A percentile compares a stretch with the other conserved stretches of the same genome.
Conservation (phyloP, 2,888 invertebrate species). For the Bhutanitis thaidina region DNA sequence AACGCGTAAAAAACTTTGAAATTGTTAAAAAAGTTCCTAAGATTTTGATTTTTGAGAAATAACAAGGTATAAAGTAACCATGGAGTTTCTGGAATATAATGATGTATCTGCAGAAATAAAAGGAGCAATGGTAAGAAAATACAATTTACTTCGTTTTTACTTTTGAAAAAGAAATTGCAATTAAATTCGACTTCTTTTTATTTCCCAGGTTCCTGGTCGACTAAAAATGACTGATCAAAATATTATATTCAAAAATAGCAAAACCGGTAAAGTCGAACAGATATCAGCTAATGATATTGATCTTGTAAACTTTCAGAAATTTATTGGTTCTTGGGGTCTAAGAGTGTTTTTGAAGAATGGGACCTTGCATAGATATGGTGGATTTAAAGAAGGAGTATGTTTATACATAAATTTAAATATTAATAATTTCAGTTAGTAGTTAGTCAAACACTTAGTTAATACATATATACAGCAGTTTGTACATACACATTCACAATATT, state of each 20-base stretch:
- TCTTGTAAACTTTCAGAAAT: slow-evolving; percentile 93
- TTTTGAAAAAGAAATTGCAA: slow-evolving; percentile 4
- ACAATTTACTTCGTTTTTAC: slow-evolving; percentile 10
- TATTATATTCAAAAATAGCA: slow-evolving; percentile 95
- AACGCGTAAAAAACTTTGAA: too few relatives aligned
- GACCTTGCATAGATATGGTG: slow-evolving; percentile 92
- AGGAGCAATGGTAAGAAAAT: slow-evolving; percentile 88
- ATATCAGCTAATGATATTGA: slow-evolving; percentile 92
- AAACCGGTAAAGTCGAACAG: slow-evolving; percentile 97
- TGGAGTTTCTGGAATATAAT: slow-evolving; percentile 93
- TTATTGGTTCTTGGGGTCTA: slow-evolving; percentile 94
- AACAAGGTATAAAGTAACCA: slow-evolving; percentile 34
- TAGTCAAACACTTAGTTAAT: too few relatives aligned
- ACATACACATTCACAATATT: too few relatives aligned
- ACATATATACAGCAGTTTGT: too few relatives aligned
- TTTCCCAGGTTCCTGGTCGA: slow-evolving; percentile 89
- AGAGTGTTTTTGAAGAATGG: slow-evolving; percentile 95
- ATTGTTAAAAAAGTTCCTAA: too few relatives aligned
- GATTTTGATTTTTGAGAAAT: too few relatives aligned
- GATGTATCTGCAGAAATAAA: slow-evolving; percentile 92
- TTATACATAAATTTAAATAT: too few relatives aligned
- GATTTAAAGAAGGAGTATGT: slow-evolving; percentile 92
- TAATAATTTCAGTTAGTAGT: too few relatives aligned
- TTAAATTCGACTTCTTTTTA: not conserved
- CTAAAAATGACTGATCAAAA: slow-evolving; percentile 94